Percentiles rank a stretch among this genome's conserved stretches.
phyloP scores from a whole-genome alignment of 2,113 vertebrate genomes.

The Pedionomus torquatus region DNA sequence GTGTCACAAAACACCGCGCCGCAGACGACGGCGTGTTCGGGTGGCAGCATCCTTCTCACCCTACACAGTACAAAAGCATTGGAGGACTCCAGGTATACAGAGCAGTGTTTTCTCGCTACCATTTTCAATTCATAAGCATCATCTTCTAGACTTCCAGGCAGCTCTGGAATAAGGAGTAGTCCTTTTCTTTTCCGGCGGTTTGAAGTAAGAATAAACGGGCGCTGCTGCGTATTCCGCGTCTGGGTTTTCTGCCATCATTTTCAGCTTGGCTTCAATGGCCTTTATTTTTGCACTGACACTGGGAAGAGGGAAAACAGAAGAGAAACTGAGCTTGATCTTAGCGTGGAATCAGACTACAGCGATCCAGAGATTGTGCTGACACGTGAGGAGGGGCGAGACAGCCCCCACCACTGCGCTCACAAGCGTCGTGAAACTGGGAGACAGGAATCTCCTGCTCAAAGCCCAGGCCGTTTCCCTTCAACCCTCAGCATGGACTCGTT shows the following conservation, averaged over 20 bases:
- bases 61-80: slow-evolving; percentile 66
- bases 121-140: slow-evolving; percentile 57
- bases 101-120: slow-evolving; percentile 47
- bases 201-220: slow-evolving; percentile 92
- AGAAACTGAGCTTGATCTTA: not conserved
- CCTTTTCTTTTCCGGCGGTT: slow-evolving; percentile 92
- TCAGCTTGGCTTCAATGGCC: slow-evolving; percentile 97
- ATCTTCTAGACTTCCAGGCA: slow-evolving; percentile 82
- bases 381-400: not conserved
- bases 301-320: slow-evolving; percentile 35
- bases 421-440: not conserved
- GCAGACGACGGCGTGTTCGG: not conserved
- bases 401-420: not conserved
- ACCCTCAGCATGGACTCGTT: not conserved
- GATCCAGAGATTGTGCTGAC: not conserved
- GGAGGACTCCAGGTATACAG: slow-evolving; percentile 31
- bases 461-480: not conserved
- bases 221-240: slow-evolving; percentile 88
- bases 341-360: not conserved
- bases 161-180: slow-evolving; percentile 90
- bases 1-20: not conserved
- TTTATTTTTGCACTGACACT: slow-evolving; percentile 97
- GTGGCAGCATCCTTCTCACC: slow-evolving; percentile 27
- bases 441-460: not conserved
- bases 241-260: slow-evolving; percentile 99